Percentiles rank a stretch among this genome's conserved stretches.
These are phyloP conservation scores for Myiozetetes cayanensis DNA, from an alignment of 2,113 vertebrate species.

Conservation along the genomic window DNA sequence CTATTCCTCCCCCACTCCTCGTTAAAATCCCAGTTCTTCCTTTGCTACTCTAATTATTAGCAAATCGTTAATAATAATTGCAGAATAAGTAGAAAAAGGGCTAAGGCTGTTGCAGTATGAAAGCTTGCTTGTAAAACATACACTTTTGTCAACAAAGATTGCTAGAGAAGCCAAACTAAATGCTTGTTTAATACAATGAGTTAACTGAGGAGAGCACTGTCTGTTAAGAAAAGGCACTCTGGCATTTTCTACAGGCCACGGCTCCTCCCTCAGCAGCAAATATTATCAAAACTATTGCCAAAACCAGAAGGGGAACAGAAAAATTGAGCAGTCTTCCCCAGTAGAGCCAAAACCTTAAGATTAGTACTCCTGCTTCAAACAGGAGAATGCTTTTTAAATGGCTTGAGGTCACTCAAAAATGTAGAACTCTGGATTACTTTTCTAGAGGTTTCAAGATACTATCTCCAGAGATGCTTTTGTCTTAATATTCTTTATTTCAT, in stretches of 20 bases:
- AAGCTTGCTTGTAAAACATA: neutral
- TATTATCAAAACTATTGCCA: neutral
- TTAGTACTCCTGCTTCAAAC: neutral
- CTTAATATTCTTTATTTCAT: neutral
- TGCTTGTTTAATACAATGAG: neutral
- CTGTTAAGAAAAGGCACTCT: neutral
- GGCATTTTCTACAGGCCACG: neutral
- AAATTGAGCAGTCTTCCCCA: neutral
- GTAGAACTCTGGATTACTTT: neutral
- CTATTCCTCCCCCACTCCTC: neutral
- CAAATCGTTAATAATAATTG: neutral
- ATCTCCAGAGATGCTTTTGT: neutral
- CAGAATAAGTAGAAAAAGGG: neutral
- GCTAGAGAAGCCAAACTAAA: neutral
- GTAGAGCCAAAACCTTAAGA: neutral
- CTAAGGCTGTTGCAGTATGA: neutral
- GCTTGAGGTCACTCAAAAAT: neutral
- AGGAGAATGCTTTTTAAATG: accelerated
- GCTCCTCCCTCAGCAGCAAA: neutral
- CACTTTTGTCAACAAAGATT: neutral
- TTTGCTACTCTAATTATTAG: conserved; percentile 44
- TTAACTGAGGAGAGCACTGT: neutral
- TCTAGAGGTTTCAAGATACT: neutral
- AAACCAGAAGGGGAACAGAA: accelerated
- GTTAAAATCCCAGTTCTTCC: neutral